These are phyloP conservation scores for Pristiophorus japonicus DNA, from an alignment of 2,113 vertebrate species.

Conservation along the genomic window DNA sequence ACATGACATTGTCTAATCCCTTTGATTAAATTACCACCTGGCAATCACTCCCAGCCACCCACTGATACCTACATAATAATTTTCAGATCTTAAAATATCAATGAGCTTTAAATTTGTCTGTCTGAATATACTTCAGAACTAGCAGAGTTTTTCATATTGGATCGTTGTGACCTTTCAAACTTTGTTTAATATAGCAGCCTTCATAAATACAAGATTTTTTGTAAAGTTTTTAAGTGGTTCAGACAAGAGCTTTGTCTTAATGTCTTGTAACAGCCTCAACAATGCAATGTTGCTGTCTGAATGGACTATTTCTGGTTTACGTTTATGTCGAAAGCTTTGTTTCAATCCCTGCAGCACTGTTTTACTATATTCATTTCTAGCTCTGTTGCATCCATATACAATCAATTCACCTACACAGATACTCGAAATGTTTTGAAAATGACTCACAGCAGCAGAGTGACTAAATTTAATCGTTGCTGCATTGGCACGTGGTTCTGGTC, in stretches of 20 bases:
- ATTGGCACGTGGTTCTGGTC: not conserved
- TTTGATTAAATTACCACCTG: not conserved
- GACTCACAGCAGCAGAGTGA: not conserved
- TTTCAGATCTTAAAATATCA: not conserved
- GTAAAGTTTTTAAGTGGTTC: not conserved
- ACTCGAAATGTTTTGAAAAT: slow-evolving; percentile 4
- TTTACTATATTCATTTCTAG: not conserved
- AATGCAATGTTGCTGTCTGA: not conserved
- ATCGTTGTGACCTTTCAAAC: not conserved
- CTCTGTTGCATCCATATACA: not conserved
- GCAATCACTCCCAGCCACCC: not conserved
- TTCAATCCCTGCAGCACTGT: not conserved
- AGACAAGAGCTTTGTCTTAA: not conserved
- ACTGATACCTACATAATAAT: not conserved
- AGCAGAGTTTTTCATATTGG: not conserved
- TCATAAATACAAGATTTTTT: not conserved
- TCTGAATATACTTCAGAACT: not conserved
- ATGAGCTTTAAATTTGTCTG: not conserved
- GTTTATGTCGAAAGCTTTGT: not conserved
- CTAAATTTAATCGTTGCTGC: not conserved
- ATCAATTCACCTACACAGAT: not conserved
- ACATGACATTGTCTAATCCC: not conserved
- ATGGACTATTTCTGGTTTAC: not conserved
- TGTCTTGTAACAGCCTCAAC: not conserved
- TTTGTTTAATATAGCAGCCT: not conserved